These are phyloP conservation scores for Lordiphosa fenestrarum DNA, from an alignment of 2,888 invertebrate genomes.

Conservation along the genomic window DNA sequence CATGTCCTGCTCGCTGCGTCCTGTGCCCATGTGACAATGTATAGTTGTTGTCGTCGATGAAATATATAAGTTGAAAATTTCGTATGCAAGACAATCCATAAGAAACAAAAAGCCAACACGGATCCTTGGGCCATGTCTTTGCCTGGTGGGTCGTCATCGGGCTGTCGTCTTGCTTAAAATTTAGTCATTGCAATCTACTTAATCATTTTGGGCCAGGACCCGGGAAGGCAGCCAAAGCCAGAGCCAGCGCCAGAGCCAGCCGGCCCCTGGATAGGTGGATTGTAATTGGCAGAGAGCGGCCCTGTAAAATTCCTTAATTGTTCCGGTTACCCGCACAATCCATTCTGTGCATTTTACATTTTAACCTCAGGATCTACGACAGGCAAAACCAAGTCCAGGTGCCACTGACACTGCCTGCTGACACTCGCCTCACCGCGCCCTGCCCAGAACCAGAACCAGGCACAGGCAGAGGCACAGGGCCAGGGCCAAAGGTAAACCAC, in stretches of 20 bases:
- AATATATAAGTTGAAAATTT: constrained; percentile 57
- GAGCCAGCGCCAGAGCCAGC: too few relatives aligned
- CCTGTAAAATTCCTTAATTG: constrained; percentile 77
- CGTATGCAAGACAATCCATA: constrained; percentile 60
- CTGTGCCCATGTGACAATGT: constrained; percentile 31
- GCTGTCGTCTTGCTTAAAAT: constrained; percentile 57
- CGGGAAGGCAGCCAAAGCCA: neutral
- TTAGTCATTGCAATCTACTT: constrained; percentile 74
- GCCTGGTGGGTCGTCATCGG: constrained; percentile 28
- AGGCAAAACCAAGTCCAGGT: constrained; percentile 66
- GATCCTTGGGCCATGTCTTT: neutral
- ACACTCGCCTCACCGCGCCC: neutral
- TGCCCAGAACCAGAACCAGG: neutral
- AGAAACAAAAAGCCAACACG: constrained; percentile 7
- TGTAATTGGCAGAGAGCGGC: neutral
- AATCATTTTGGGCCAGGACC: constrained; percentile 62
- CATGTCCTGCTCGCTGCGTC: constrained; percentile 18
- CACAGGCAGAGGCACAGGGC: too few relatives aligned
- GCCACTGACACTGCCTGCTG: constrained; percentile 58
- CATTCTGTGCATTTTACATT: constrained; percentile 78
- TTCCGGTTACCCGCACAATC: constrained; percentile 80
- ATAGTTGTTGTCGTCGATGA: constrained; percentile 59
- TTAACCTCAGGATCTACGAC: constrained; percentile 70
- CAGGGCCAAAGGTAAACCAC: constrained; percentile 75
- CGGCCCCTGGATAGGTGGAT: neutral